Conservation (phyloP, 64 coral and sea anemone species). For the Actinia equina region DNA sequence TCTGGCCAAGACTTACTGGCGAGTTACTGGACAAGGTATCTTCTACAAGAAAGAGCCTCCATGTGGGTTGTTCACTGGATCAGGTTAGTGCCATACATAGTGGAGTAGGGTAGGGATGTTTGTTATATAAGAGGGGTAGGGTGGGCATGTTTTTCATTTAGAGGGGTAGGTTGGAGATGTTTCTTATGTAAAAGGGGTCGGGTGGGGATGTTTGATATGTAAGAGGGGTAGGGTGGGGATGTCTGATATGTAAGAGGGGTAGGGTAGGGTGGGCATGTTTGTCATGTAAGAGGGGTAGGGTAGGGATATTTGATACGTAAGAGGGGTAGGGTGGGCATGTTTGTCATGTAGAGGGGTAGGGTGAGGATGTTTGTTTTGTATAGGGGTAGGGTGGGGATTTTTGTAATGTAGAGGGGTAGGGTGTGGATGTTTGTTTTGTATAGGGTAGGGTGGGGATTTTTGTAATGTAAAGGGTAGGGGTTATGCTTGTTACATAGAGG, state of each 20-base stretch:
- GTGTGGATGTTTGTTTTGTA: too few species aligned
- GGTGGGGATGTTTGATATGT: background rate
- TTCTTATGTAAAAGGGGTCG: background rate
- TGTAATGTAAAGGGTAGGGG: too few species aligned
- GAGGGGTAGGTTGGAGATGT: background rate
- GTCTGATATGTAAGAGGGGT: too few species aligned
- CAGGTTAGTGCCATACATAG: slow-evolving; percentile 36
- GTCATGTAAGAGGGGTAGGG: background rate
- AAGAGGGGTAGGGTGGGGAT: background rate
- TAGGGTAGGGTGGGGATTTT: too few species aligned
- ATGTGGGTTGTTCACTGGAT: slow-evolving; percentile 83
- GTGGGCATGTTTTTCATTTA: background rate
- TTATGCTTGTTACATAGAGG: too few species aligned
- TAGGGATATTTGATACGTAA: background rate
- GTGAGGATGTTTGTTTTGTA: too few species aligned
- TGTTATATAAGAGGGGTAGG: background rate
- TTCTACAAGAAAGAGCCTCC: slow-evolving; percentile 97
- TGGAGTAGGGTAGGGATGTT: background rate
- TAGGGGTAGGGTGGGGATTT: too few species aligned
- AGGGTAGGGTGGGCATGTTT: background rate
- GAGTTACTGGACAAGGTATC: slow-evolving; percentile 93
- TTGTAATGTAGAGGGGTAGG: too few species aligned
- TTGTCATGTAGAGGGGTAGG: background rate
- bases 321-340: background rate
- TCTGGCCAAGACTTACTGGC: slow-evolving; percentile 92